Evolutionary conservation across 30 jellyfish, hydroid and myxozoan species (phyloP), one percentile per base, ranked within the genome.

Genomic region (Aurelia aurita): DNA sequence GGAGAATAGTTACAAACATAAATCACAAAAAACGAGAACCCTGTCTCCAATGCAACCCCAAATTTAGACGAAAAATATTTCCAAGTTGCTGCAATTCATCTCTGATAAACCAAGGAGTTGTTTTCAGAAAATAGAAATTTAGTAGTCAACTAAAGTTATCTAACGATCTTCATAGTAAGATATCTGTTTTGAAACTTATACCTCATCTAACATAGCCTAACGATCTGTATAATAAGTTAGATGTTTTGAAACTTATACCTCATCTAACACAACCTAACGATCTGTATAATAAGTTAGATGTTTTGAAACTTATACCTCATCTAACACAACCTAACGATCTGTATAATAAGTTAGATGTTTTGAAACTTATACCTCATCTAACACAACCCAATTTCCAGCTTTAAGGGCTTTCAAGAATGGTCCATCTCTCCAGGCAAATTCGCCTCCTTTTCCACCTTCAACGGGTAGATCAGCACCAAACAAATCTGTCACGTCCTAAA

Each of bases 381-480:
- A 70, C n/a, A 95, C 89, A 15, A 95, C 86, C 99, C 99, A 95
- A 18, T 95, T 81, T 20, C 97, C 99, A n/a, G 79, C 84, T 65
- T 89, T 89, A 69, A 95, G 74, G 10, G 98, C 99, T 79, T 95
- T 84, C 58, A 95, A 79, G 25, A 95, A 81, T 27, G 99, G 99
- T 9, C 99, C 99, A 74, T 95, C 97, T 31, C 97, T 85, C 99
- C 99, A 95, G 0, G 95, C 92, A 80, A 95, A 95, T 21, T 59
- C 77, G 43, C 96, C 97, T 20, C 95, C 94, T 47, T 71, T 75
- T 44, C 92, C 91, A 26, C 97, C 99, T 66, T 89, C 97, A 21
- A 80, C 87, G 18, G 99, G 99, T 9, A 95, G 80, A 89, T 95
- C 99, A 25, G 97, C 90, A 19, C 99, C 99, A 89, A 95, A 95